Conservation (phyloP, 2,113 vertebrate genomes). For the Carassius auratus region DNA sequence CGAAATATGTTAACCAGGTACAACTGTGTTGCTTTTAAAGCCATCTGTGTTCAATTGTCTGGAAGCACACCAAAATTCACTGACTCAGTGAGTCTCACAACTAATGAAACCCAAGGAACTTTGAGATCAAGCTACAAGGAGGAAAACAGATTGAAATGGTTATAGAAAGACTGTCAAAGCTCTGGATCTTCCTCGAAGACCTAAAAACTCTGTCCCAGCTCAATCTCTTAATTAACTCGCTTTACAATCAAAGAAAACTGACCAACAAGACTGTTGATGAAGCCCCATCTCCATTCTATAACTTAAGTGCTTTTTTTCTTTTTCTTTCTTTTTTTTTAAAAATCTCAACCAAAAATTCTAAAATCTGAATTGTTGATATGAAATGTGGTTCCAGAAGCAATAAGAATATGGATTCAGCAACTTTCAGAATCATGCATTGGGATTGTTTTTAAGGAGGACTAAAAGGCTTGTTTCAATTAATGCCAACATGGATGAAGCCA, state of each 20-base stretch:
- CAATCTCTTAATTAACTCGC: background rate
- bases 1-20: background rate
- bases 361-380: background rate
- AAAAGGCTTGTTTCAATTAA: background rate
- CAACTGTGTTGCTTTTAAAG: background rate
- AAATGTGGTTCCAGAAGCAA: background rate
- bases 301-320: background rate
- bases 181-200: background rate
- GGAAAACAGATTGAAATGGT: background rate
- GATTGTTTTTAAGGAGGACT: no score
- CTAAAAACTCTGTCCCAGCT: background rate
- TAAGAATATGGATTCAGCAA: background rate
- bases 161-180: background rate
- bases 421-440: background rate
- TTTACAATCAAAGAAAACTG: background rate
- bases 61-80: background rate
- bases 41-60: slow-evolving; percentile 2
- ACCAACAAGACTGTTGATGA: background rate
- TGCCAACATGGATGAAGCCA: background rate
- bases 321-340: background rate
- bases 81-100: slow-evolving; percentile 2
- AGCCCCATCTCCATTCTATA: background rate
- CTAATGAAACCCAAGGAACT: slow-evolving; percentile 6
- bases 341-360: background rate
- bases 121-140: background rate